phyloP scores from a whole-genome alignment of 1,140 invertebrate genomes.

The Penaeus indicus region DNA sequence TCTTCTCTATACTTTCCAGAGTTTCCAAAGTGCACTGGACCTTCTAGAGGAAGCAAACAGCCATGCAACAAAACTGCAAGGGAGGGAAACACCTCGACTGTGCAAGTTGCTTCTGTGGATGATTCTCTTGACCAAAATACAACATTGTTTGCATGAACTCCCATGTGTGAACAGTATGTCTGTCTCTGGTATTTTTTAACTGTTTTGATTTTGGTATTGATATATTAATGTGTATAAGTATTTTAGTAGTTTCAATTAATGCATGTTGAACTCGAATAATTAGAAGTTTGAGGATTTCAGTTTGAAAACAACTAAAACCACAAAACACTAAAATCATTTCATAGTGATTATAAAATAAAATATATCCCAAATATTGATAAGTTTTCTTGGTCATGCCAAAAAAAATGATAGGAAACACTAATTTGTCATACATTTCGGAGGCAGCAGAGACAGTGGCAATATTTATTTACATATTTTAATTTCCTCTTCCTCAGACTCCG shows the following conservation, averaged over 20 bases:
- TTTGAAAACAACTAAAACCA: no score
- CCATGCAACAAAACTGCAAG: conserved; percentile 25
- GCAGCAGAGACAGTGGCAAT: neutral
- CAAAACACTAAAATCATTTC: no score
- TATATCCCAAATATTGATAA: no score
- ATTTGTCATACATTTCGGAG: no score
- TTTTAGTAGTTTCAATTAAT: neutral
- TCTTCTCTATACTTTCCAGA: conserved; percentile 42
- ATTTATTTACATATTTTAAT: neutral
- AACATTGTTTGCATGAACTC: conserved; percentile 56
- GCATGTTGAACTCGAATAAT: no score
- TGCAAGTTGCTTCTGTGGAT: conserved; percentile 64
- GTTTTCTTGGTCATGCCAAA: no score
- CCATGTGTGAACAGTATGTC: conserved; percentile 61
- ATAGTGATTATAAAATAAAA: no score
- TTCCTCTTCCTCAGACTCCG: conserved; percentile 41
- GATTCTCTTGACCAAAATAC: conserved; percentile 63
- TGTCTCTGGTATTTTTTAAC: neutral
- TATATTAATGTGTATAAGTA: neutral
- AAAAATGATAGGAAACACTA: no score
- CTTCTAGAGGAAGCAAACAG: conserved; percentile 56
- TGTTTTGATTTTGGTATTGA: neutral
- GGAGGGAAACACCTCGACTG: conserved; percentile 45
- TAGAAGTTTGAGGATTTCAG: no score
- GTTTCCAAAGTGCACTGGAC: conserved; percentile 57